Conservation (phyloP, 2,888 invertebrate genomes). For the Hydrotaea diabolus region DNA sequence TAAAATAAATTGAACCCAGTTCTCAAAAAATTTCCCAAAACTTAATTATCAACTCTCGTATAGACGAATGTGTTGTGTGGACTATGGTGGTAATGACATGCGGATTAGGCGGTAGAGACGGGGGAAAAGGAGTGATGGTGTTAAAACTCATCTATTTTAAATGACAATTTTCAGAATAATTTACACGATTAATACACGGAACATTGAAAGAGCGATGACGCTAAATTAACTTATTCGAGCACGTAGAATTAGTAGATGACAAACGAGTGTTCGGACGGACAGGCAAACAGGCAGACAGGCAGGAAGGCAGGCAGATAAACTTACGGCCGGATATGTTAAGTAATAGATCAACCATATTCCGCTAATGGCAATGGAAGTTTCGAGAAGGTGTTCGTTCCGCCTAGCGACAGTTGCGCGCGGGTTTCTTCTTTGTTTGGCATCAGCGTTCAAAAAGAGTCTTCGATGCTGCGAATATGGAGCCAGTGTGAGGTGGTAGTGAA, state of each 20-base stretch:
- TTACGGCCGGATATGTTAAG: conserved; percentile 6
- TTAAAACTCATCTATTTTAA: conserved; percentile 66
- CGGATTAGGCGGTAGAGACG: background rate
- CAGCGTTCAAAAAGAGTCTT: conserved; percentile 5
- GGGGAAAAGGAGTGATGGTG: conserved; percentile 21
- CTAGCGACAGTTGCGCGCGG: background rate
- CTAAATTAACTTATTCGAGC: conserved; percentile 50
- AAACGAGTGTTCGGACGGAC: background rate
- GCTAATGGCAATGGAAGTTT: conserved; percentile 10
- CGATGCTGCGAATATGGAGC: background rate
- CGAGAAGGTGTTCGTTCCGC: background rate
- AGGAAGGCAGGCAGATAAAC: background rate
- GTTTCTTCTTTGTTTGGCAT: background rate
- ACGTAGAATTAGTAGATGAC: conserved; percentile 24
- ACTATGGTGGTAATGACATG: background rate
- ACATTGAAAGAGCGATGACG: conserved; percentile 53
- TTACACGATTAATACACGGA: conserved; percentile 58
- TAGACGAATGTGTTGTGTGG: background rate
- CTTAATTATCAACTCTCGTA: background rate
- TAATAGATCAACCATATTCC: conserved; percentile 35
- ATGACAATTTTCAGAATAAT: conserved; percentile 64
- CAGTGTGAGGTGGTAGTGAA: background rate
- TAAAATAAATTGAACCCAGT: too few relatives aligned
- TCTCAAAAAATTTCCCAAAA: too few relatives aligned
- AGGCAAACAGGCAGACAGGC: too few relatives aligned